phyloP scores from a whole-genome alignment of 1,140 invertebrate species.

The Dendrolimus kikuchii region DNA sequence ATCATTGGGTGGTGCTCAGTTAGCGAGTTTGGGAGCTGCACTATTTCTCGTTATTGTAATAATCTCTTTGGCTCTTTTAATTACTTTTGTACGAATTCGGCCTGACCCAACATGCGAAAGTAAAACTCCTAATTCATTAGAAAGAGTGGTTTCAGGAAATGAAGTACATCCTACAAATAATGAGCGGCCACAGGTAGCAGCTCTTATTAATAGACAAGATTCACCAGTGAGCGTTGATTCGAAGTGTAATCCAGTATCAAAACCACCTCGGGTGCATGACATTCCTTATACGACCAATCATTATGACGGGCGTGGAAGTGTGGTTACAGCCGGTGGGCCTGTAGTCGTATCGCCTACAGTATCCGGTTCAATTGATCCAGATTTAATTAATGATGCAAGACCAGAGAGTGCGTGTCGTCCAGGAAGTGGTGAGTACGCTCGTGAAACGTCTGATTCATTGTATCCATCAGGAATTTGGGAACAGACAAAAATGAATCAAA shows the following conservation, averaged over 20 bases:
- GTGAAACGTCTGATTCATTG: slow-evolving; percentile 78
- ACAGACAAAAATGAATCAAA: slow-evolving; percentile 65
- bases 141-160: slow-evolving; percentile 78
- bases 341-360: slow-evolving; percentile 80
- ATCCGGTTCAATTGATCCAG: slow-evolving; percentile 83
- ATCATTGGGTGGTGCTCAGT: slow-evolving; percentile 86
- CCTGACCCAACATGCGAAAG: slow-evolving; percentile 80
- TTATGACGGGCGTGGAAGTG: slow-evolving; percentile 76
- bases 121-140: slow-evolving; percentile 82
- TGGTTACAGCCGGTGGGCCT: slow-evolving; percentile 72
- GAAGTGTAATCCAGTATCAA: slow-evolving; percentile 78
- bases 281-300: slow-evolving; percentile 76
- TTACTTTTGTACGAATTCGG: slow-evolving; percentile 80
- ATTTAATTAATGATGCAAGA: slow-evolving; percentile 86
- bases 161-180: slow-evolving; percentile 68
- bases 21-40: slow-evolving; percentile 87
- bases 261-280: slow-evolving; percentile 78
- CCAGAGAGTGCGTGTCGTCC: slow-evolving; percentile 71
- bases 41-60: slow-evolving; percentile 85
- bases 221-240: slow-evolving; percentile 67
- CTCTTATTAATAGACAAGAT: slow-evolving; percentile 55
- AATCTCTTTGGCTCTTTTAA: slow-evolving; percentile 81
- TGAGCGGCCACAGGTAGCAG: slow-evolving; percentile 65
- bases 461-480: slow-evolving; percentile 83
- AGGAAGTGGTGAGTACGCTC: slow-evolving; percentile 79